A percentile compares a stretch with the other conserved stretches of the same genome.
phyloP scores from a whole-genome alignment of 2,888 invertebrate genomes.

The Netelia virgata region DNA sequence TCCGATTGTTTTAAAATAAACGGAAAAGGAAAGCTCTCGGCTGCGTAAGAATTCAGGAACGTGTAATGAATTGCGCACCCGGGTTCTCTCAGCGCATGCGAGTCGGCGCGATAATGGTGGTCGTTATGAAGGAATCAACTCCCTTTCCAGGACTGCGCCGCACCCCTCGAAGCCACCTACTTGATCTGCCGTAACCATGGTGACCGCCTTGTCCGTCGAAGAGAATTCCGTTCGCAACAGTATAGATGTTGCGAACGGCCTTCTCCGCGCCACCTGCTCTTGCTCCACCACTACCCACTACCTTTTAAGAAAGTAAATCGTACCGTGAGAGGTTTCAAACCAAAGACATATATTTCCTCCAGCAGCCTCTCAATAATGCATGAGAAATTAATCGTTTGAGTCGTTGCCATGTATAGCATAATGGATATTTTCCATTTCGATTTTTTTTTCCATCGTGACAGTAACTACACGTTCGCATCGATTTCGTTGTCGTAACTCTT shows the following conservation, averaged over 20 bases:
- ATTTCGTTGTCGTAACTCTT: too few species aligned
- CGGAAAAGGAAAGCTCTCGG: neutral
- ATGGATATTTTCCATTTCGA: neutral
- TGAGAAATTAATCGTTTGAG: constrained; percentile 8
- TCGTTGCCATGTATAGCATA: neutral
- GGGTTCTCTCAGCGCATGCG: neutral
- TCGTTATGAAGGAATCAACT: constrained; percentile 85
- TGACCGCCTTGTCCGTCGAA: constrained; percentile 82
- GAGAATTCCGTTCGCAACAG: constrained; percentile 67
- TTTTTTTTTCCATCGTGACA: too few species aligned
- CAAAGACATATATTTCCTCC: neutral
- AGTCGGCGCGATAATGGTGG: constrained; percentile 80
- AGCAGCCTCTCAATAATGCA: constrained; percentile 1
- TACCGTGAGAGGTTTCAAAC: constrained; percentile 77
- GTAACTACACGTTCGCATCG: too few species aligned
- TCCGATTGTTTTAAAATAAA: too few species aligned
- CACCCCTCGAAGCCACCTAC: constrained; percentile 68
- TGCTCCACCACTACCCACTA: constrained; percentile 73
- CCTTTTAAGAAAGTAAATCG: constrained; percentile 76
- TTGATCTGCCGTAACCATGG: constrained; percentile 80
- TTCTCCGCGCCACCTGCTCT: constrained; percentile 51
- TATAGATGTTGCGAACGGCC: neutral
- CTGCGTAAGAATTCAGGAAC: neutral
- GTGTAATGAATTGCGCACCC: neutral
- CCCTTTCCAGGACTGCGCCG: constrained; percentile 70